Percentiles rank a stretch among this genome's conserved stretches.
Conservation (phyloP, 2,888 invertebrate genomes). For the Drosophila rellima region DNA sequence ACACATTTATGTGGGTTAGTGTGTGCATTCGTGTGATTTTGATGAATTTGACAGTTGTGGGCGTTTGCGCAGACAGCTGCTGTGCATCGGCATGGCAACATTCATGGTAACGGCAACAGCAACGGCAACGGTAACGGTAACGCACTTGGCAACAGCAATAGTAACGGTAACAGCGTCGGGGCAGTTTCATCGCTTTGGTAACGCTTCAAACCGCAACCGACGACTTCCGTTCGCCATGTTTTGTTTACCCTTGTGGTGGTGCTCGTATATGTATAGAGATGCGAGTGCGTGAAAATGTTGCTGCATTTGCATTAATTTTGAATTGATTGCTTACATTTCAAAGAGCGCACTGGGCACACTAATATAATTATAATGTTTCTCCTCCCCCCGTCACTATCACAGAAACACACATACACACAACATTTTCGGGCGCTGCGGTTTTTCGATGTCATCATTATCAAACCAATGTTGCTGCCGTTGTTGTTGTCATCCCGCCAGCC, state of each 20-base stretch:
- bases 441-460: conserved; percentile 80
- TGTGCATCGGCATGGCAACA: conserved; percentile 59
- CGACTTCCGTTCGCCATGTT: conserved; percentile 79
- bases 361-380: conserved; percentile 82
- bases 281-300: conserved; percentile 63
- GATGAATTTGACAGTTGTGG: conserved; percentile 85
- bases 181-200: conserved; percentile 40
- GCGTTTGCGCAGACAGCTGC: conserved; percentile 83
- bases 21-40: conserved; percentile 81
- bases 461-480: conserved; percentile 66
- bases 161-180: conserved; percentile 18
- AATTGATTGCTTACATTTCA: conserved; percentile 81
- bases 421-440: conserved; percentile 66
- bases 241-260: conserved; percentile 61
- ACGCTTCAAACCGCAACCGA: conserved; percentile 73
- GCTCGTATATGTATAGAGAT: conserved; percentile 5
- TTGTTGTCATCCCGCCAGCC: conserved; percentile 31
- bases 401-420: conserved; percentile 17
- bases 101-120: conserved; percentile 45
- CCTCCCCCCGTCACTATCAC: too few relatives aligned
- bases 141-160: conserved; percentile 33
- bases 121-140: conserved; percentile 36
- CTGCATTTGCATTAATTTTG: conserved; percentile 82
- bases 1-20: conserved; percentile 5
- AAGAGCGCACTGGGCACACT: conserved; percentile 59